These are phyloP conservation scores for Holacanthus passer DNA, from an alignment of 2,113 vertebrate species.

Conservation along the genomic window DNA sequence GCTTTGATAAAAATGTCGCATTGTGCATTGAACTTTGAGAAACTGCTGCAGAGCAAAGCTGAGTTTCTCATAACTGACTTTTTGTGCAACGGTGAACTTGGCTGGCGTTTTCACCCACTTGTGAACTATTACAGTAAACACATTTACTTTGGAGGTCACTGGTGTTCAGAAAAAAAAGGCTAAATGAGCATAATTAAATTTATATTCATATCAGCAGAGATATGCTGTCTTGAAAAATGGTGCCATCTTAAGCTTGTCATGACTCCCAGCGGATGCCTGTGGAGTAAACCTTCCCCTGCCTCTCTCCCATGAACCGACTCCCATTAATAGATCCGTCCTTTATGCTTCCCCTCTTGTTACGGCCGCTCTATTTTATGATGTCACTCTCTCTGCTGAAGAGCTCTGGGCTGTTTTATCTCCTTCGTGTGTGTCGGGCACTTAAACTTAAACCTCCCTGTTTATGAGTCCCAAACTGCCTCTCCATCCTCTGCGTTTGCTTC, in stretches of 20 bases:
- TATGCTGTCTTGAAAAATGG: constrained; percentile 39
- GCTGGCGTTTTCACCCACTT: neutral
- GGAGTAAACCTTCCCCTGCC: constrained; percentile 64
- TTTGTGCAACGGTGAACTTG: neutral
- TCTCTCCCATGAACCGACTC: constrained; percentile 65
- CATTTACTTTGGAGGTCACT: constrained; percentile 25
- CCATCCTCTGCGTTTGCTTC: constrained; percentile 66
- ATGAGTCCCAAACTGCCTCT: constrained; percentile 79
- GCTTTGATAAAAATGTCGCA: neutral
- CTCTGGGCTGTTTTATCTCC: constrained; percentile 78
- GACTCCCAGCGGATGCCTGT: constrained; percentile 53
- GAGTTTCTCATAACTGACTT: neutral
- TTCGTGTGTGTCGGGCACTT: constrained; percentile 78
- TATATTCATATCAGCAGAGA: constrained; percentile 39
- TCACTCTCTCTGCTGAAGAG: constrained; percentile 77
- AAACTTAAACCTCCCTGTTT: constrained; percentile 82
- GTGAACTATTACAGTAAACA: neutral
- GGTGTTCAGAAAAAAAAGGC: constrained; percentile 6
- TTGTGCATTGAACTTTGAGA: constrained; percentile 3
- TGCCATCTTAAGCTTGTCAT: constrained; percentile 52
- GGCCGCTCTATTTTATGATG: constrained; percentile 79
- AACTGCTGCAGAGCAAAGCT: too few species aligned
- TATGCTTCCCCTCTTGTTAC: constrained; percentile 81
- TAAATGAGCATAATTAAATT: constrained; percentile 50
- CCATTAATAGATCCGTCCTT: constrained; percentile 80